Percentiles rank a stretch among this genome's conserved stretches.
Conservation (phyloP, 2,113 vertebrate species). For the Chiloscyllium plagiosum region DNA sequence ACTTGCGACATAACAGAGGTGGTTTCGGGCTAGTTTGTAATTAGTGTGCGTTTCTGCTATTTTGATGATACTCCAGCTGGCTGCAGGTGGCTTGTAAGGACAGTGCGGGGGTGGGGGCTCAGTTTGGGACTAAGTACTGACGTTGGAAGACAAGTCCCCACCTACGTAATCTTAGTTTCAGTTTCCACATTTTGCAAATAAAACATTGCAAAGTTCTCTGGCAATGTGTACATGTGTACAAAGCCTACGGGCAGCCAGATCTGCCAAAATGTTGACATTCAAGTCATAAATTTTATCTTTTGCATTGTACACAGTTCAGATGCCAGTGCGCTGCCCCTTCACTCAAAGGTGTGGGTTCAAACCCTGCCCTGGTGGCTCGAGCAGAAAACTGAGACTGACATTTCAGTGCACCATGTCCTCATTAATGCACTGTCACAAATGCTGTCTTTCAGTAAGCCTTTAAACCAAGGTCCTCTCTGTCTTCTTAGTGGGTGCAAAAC, state of each 20-base stretch:
- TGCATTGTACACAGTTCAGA: background rate
- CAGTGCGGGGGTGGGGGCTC: slow-evolving; percentile 39
- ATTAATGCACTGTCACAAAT: background rate
- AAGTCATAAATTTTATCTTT: background rate
- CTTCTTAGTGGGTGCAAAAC: background rate
- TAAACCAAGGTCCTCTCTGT: background rate
- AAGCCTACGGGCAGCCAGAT: background rate
- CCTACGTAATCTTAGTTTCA: slow-evolving; percentile 45
- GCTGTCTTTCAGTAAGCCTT: background rate
- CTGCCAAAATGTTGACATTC: background rate
- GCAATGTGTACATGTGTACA: background rate
- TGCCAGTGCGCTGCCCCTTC: background rate
- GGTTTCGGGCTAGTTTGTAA: background rate
- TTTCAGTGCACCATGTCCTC: background rate
- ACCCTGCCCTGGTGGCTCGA: background rate
- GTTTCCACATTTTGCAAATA: slow-evolving; percentile 39
- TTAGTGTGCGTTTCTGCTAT: background rate
- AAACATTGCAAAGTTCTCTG: slow-evolving; percentile 21
- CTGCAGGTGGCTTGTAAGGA: slow-evolving; percentile 13
- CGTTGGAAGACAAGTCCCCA: slow-evolving; percentile 44
- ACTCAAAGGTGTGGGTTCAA: background rate
- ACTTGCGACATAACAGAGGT: background rate
- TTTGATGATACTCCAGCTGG: slow-evolving; percentile 6
- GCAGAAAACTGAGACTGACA: background rate
- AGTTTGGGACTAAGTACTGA: slow-evolving; percentile 25